Percentiles rank a stretch among this genome's conserved stretches.
These are phyloP conservation scores for Tortricodes alternella DNA, from an alignment of 2,888 invertebrate species.

Conservation along the genomic window DNA sequence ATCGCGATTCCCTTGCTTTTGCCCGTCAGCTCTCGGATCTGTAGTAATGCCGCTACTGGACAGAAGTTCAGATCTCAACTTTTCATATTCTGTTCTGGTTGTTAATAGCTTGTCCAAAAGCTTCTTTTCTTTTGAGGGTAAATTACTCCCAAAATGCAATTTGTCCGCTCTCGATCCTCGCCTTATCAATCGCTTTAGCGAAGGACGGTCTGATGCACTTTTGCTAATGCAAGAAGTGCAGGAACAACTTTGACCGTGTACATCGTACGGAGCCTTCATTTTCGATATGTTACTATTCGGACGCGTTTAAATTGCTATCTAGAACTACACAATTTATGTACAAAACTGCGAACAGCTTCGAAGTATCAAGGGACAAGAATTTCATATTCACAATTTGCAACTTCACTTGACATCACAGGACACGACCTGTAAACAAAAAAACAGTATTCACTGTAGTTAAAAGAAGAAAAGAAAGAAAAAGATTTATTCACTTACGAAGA, in stretches of 20 bases:
- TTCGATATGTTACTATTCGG: conserved; percentile 40
- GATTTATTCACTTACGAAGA: no score
- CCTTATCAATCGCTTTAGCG: conserved; percentile 41
- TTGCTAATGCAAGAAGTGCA: conserved; percentile 51
- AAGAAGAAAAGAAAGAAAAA: no score
- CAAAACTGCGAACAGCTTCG: neutral
- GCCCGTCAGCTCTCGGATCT: no score
- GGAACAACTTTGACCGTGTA: conserved; percentile 46
- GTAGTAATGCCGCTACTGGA: conserved; percentile 51
- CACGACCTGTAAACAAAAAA: neutral
- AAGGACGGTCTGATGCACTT: conserved; percentile 46
- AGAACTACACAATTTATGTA: neutral
- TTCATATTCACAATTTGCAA: neutral
- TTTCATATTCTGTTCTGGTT: conserved; percentile 60
- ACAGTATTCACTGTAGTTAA: no score
- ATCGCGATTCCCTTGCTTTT: conserved; percentile 32
- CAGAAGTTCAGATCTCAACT: conserved; percentile 50
- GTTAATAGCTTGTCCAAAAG: conserved; percentile 52
- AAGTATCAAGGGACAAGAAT: neutral
- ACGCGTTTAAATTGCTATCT: conserved; percentile 4
- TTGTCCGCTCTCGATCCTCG: conserved; percentile 50
- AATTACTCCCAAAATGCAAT: conserved; percentile 50
- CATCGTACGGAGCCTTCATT: conserved; percentile 44
- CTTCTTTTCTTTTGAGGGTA: conserved; percentile 54
- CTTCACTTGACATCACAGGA: conserved; percentile 6